Conservation (phyloP, 2,888 invertebrate species). For the Tipula lateralis region DNA sequence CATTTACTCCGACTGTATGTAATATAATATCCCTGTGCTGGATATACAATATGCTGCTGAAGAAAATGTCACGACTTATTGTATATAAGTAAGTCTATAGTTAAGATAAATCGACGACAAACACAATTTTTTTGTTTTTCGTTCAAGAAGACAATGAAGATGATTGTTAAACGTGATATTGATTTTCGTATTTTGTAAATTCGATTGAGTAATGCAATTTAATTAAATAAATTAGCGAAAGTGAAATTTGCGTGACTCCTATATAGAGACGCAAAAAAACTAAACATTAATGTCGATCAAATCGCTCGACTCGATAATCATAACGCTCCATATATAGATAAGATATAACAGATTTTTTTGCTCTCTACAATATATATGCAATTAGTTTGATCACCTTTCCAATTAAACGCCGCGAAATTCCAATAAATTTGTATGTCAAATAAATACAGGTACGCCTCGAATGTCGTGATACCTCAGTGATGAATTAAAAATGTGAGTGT, state of each 20-base stretch:
- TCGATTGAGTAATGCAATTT: neutral
- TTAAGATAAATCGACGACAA: neutral
- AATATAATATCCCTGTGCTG: neutral
- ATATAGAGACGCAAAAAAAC: neutral
- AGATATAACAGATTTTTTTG: neutral
- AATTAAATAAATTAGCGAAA: constrained; percentile 19
- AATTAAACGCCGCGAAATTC: neutral
- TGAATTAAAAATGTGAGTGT: no score
- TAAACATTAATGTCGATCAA: neutral
- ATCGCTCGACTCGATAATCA: neutral
- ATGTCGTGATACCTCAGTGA: no score
- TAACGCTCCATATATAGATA: neutral
- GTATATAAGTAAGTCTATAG: no score
- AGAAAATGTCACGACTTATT: constrained; percentile 12
- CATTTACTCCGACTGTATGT: neutral
- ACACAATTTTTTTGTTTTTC: neutral
- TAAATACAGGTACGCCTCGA: neutral
- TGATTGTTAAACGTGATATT: neutral
- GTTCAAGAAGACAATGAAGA: neutral
- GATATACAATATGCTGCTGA: no score
- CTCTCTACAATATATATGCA: neutral
- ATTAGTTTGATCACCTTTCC: neutral
- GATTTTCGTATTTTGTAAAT: neutral
- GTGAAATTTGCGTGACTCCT: neutral
- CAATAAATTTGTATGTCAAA: neutral